These are phyloP conservation scores for Solen grandis DNA, from an alignment of 1,140 invertebrate species.

Conservation along the genomic window DNA sequence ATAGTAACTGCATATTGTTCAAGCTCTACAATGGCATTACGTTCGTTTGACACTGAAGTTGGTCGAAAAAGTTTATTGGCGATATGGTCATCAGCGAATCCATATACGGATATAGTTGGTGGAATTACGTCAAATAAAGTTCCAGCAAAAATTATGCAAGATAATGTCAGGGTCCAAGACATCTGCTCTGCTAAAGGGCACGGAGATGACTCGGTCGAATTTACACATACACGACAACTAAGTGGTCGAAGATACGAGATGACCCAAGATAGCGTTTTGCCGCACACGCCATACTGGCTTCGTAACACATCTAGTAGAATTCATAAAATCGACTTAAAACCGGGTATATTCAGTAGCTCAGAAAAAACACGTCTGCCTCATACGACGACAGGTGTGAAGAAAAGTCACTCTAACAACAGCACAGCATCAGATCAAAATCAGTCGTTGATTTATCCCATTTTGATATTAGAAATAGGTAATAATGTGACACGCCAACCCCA, in stretches of 20 bases:
- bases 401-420: too few species aligned
- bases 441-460: too few species aligned
- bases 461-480: too few species aligned
- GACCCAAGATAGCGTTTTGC: not conserved
- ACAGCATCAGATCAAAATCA: too few species aligned
- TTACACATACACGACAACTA: constrained; percentile 7
- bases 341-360: too few species aligned
- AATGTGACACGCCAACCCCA: too few species aligned
- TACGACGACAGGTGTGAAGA: too few species aligned
- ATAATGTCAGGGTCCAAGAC: constrained; percentile 5
- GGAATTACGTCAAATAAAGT: constrained; percentile 14
- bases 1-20: not conserved
- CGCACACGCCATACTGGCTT: constrained; percentile 1
- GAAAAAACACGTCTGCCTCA: too few species aligned
- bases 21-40: not conserved
- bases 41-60: not conserved
- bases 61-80: not conserved
- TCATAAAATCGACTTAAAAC: too few species aligned
- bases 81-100: constrained; percentile 17
- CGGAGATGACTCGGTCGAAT: not conserved
- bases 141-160: not conserved
- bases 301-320: constrained; percentile 9
- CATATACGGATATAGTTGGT: constrained; percentile 14
- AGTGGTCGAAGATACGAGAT: constrained; percentile 12
- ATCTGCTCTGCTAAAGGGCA: not conserved